Base-by-base conservation (phyloP, 2,113 vertebrate genomes). In the Lonchura striata region DNA sequence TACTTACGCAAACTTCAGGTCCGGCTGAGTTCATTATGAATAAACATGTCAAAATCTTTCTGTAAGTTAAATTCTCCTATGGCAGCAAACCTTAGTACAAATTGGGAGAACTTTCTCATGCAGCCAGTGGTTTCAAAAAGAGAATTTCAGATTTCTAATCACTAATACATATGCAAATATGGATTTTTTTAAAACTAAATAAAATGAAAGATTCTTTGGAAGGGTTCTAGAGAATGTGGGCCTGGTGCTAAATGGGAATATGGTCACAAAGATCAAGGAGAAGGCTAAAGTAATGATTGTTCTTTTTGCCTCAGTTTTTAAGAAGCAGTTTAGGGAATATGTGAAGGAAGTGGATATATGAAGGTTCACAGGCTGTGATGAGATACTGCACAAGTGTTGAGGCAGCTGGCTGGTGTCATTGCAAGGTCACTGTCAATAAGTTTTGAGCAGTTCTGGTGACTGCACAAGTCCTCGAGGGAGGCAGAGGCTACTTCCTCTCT, bases 291-390 rank as follows among this genome's bases (percentile, higher is more conserved):
- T 72, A 30, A 30, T 57, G 23, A 53, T 20, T 65, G 27, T 2
- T 65, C 61, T 60, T 72, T 79, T 79, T 79, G 30, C 39, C 12
- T 79, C 27, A 22, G 17, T 66, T 53, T 94, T 77, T 76, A 17
- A 72, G 33, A 42, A 66, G 39, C 23, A 35, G 23, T n/a, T 72
- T 71, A 47, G 59, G 54, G 30, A 69, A 47, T 42, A 15, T 10
- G 9, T 72, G 60, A 72, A 25, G 7, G 28, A n/a, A 46, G 18
- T 46, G n/a, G 23, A 64, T 0, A 0, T 47, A 8, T 2, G 23
- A 54, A 42, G 19, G 18, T 74, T 78, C 23, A 4, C 30, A 35
- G 46, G 7, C 42, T 4, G 1, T 23, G 41, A 15, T 35, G 47
- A 54, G 80, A 39, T 60, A 30, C n/a, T 79, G 35, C 23, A 15